Evolutionary conservation across 2,113 vertebrate genomes (phyloP).

Genomic region (Ranitomeya imitator): DNA sequence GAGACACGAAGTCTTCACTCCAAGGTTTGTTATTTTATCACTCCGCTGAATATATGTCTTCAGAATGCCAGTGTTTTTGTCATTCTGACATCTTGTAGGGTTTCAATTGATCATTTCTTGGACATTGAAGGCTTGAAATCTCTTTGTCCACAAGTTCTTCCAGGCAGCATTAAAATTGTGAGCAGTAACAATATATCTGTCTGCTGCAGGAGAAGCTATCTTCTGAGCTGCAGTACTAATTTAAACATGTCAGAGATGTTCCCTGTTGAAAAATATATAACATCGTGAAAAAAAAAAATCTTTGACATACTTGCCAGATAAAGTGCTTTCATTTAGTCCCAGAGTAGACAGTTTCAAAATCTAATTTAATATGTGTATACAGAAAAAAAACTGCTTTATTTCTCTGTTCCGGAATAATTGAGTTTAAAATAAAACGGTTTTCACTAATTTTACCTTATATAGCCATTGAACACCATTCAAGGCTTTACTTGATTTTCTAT

Average conservation of each 20-base stretch:
- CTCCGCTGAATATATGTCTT: neutral
- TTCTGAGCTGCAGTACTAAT: conserved; percentile 28
- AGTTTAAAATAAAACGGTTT: neutral
- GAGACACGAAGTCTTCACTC: neutral
- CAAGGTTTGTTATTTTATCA: conserved; percentile 7
- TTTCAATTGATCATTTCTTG: conserved; percentile 28
- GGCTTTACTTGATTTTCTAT: no score
- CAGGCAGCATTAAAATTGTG: conserved; percentile 26
- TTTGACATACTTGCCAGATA: conserved; percentile 43
- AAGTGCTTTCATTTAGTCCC: conserved; percentile 37
- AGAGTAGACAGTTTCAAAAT: conserved; percentile 24
- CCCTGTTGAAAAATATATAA: conserved; percentile 46
- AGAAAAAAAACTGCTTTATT: neutral
- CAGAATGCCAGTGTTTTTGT: conserved; percentile 24
- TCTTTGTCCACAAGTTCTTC: conserved; percentile 28
- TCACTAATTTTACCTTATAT: neutral
- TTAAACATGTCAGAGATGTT: conserved; percentile 47
- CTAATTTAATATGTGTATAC: conserved; percentile 27
- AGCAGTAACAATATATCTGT: conserved; percentile 45
- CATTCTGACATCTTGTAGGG: conserved; percentile 1
- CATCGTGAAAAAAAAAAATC: conserved; percentile 29
- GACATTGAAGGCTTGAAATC: conserved; percentile 31
- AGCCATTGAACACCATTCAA: neutral
- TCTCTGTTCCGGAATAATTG: neutral
- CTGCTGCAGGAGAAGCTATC: conserved; percentile 32